Evolutionary conservation across 2,888 invertebrate species (phyloP), one percentile per base, ranked within the genome.

Genomic region (Theretra japonica): DNA sequence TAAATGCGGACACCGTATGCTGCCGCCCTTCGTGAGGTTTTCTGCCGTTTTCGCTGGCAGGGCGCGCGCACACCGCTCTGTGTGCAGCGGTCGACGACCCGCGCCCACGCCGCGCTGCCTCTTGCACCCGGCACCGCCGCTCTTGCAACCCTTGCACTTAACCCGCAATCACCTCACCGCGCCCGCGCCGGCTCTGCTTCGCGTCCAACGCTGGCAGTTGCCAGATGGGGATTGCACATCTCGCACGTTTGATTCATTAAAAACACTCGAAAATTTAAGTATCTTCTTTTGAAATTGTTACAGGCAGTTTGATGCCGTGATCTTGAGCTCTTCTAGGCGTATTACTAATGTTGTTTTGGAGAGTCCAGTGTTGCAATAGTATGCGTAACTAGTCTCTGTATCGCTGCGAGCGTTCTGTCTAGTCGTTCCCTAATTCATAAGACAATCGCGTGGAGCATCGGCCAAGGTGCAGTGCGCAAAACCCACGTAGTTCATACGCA

Each of bases 11-110:
- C 87, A 82, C 90, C 90, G 92, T 90, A 90, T 88, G 92, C 92
- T 90, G 94, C 91, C 91, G 90, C 90, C 94, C 94, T 94, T 93
- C 93, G 90, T 86, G 88, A 93, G 93, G 90, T 92, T 93, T 91
- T 90, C 89, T 91, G 89, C 90, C 89, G 89, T 88, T 88, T 87
- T 88, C 89, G 88, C 89, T 86, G 88, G 90, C 89, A 91, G 91
- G 91, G 92, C 91, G 90, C 85, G 80, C 83, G 80, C 83, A 79
- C 84, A 79, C 80, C 80, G 83, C 80, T 80, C 86, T 84, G 83
- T 83, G 79, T 82, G 90, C 88, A 87, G 81, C 83, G 93, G 93
- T 94, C 93, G 92, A 87, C 91, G 94, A 93, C 92, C 94, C 85
- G 87, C 90, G 86, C 90, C 90, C 87, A 88, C 93, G 88, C 86